Base-by-base conservation (phyloP, 2,113 vertebrate species). In the Thunnus thynnus region DNA sequence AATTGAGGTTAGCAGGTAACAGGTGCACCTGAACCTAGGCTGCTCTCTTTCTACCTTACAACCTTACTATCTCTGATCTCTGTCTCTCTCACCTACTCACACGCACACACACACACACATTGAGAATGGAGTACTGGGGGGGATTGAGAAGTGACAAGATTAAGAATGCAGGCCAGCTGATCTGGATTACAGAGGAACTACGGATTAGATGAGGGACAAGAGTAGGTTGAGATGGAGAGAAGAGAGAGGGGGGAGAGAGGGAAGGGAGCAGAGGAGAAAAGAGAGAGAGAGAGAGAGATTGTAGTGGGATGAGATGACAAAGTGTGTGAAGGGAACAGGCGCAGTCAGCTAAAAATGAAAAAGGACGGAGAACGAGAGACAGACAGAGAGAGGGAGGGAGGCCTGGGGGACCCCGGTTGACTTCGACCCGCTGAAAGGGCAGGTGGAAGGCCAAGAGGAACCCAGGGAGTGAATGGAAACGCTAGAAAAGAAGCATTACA, bases 131-230 rank as follows among this genome's bases (percentile, higher is more conserved):
- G 75, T 76, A 50, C 69, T 32, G 25, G 44, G 54, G 48, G 82
- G 88, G 92, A 92, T 92, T 90, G 92, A 90, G 87, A 93, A 91
- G 92, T 93, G 90, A 93, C 76, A 51, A 92, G 94, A 94, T 94
- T 95, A 94, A 90, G 91, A 91, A 92, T 89, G 82, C 84, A 76
- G 85, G 90, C 88, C 85, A 90, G 76, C 36, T 94, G 91, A 94
- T 92, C 91, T 91, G 92, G 93, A 94, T 95, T 94, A 94, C 88
- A 86, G 77, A 76, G 86, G 89, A 87, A 90, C 62, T 52, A 66
- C 36, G 86, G 93, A 93, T 93, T 93, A 94, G 89, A 92, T 81
- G 74, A 90, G 90, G 78, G 86, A 84, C 77, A 76, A 78, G 89
- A 90, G 84, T 71, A 80, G 80, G 76, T 80, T 69, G 86, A 84